Base-by-base conservation (phyloP, 2,113 vertebrate species). In the Cinclus cinclus region DNA sequence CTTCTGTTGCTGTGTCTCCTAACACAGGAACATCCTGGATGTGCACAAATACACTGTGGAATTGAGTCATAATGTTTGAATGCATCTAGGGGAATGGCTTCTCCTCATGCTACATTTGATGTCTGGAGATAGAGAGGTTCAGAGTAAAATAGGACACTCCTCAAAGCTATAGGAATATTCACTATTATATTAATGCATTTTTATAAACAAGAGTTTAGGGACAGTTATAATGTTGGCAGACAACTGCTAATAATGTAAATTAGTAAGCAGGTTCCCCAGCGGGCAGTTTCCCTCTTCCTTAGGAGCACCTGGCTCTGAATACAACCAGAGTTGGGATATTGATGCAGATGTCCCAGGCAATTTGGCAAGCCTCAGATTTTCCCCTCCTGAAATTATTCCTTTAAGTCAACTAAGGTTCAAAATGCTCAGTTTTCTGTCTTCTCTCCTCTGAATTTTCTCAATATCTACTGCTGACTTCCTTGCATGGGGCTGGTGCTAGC, bases 361-460 rank as follows among this genome's bases (percentile, higher is more conserved):
- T 83, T 92, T 95, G 90, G 71, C 92, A 90, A 53, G 80, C 16
- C 25, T 71, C 10, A 75, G n/a, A n/a, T 92, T 93, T 84, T 92
- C 81, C 50, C 60, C 76, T 82, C 64, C 56, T 88, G 76, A 94
- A 67, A 92, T 87, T 94, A 81, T 56, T 87, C 60, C 52, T 78
- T 13, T 37, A 89, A 96, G 79, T 96, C 90, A 94, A n/a, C 71
- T 74, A 74, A 86, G 90, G 85, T 92, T 96, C 85, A 97, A 93
- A 94, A 86, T 22, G 7, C 71, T 96, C 55, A 41, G 11, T 71
- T 94, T 96, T 91, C 85, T 75, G 35, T 67, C 39, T 83, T 83
- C 15, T 24, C 10, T 83, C 24, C 12, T 52, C 47, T 87, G 30
- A 13, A 39, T 86, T 81, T 92, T 93, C 50, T 74, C 44, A 37